Conservation (phyloP, 1,140 invertebrate species). For the Charaxes varanes region DNA sequence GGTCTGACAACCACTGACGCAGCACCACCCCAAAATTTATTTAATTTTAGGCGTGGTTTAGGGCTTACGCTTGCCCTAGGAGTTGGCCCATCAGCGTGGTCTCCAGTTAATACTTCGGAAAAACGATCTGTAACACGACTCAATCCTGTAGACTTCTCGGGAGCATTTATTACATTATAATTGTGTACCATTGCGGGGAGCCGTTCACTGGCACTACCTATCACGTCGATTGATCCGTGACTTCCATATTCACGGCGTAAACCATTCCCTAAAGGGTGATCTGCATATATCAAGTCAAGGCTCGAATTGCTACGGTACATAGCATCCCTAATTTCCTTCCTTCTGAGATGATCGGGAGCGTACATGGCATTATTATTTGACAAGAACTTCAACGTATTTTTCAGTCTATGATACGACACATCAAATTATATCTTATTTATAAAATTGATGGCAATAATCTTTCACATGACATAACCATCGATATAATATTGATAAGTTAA, state of each 20-base stretch:
- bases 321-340: constrained; percentile 66
- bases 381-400: constrained; percentile 16
- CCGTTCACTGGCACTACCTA: constrained; percentile 67
- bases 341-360: constrained; percentile 59
- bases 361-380: constrained; percentile 69
- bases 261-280: constrained; percentile 56
- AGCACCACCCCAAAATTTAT: constrained; percentile 80
- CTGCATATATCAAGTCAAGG: constrained; percentile 73
- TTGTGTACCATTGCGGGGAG: constrained; percentile 84
- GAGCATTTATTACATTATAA: constrained; percentile 48
- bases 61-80: constrained; percentile 77
- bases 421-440: too few relatives aligned
- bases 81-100: constrained; percentile 64
- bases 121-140: constrained; percentile 51
- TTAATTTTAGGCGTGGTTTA: constrained; percentile 83
- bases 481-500: constrained; percentile 4
- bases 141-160: constrained; percentile 60
- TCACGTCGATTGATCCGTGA: constrained; percentile 76
- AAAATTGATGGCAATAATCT: too few relatives aligned
- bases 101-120: constrained; percentile 42
- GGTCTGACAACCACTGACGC: constrained; percentile 38
- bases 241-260: constrained; percentile 77
- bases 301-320: constrained; percentile 78
- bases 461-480: too few relatives aligned
- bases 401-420: too few relatives aligned